phyloP scores from a whole-genome alignment of 2,797 vertebrate genomes.

The Champsocephalus gunnari region DNA sequence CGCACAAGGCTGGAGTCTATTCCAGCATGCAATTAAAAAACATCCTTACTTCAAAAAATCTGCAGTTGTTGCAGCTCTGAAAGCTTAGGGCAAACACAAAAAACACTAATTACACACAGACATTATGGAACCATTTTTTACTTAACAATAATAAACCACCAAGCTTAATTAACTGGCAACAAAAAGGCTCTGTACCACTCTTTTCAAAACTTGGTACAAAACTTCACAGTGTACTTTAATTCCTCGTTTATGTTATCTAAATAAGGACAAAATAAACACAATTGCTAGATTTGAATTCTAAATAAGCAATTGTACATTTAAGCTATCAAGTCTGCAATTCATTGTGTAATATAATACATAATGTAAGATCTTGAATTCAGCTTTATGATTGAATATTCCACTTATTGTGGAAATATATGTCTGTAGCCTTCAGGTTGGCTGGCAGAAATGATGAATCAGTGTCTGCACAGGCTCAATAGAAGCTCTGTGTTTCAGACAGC shows the following conservation, averaged over 20 bases:
- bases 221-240: neutral
- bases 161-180: conserved; percentile 20
- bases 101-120: conserved; percentile 5
- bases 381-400: neutral
- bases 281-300: neutral
- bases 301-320: neutral
- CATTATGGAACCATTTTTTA: neutral
- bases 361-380: neutral
- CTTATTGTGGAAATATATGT: neutral
- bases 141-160: conserved; percentile 31
- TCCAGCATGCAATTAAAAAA: conserved; percentile 21
- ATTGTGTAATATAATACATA: no score
- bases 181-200: neutral
- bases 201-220: neutral
- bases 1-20: neutral
- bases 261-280: neutral
- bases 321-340: neutral
- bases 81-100: conserved; percentile 15
- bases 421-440: neutral
- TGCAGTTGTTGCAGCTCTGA: conserved; percentile 16
- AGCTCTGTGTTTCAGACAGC: conserved; percentile 13
- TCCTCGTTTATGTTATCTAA: neutral
- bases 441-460: conserved; percentile 8
- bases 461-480: conserved; percentile 4
- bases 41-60: neutral